Evolutionary conservation across 2,113 vertebrate species (phyloP).

Genomic region (Crotalus helleri): DNA sequence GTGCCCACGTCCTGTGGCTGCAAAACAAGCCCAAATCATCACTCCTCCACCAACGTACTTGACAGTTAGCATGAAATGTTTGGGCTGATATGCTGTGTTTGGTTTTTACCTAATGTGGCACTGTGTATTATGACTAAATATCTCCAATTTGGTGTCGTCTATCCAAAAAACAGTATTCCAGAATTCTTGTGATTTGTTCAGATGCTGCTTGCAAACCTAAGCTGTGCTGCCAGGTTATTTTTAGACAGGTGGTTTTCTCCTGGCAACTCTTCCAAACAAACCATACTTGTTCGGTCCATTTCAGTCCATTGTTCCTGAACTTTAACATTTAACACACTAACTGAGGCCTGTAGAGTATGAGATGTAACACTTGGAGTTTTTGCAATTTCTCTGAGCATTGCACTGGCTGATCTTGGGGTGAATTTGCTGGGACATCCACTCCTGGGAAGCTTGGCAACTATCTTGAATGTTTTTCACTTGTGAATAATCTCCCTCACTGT

Average conservation of each 20-base stretch:
- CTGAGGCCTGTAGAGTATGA: background rate
- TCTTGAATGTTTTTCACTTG: background rate
- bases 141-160: background rate
- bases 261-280: background rate
- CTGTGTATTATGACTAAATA: background rate
- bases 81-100: background rate
- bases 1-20: background rate
- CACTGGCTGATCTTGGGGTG: background rate
- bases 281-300: background rate
- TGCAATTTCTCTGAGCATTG: background rate
- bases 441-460: background rate
- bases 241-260: background rate
- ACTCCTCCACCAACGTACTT: background rate
- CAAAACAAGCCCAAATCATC: background rate
- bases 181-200: background rate
- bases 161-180: background rate
- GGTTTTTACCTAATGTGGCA: background rate
- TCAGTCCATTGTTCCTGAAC: background rate
- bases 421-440: background rate
- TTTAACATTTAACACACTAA: background rate
- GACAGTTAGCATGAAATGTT: background rate
- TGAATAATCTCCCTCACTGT: background rate
- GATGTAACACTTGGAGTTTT: background rate
- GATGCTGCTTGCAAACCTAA: background rate
- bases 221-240: background rate